phyloP scores from a whole-genome alignment of 2,113 vertebrate species.

The Proterorhinus semilunaris region DNA sequence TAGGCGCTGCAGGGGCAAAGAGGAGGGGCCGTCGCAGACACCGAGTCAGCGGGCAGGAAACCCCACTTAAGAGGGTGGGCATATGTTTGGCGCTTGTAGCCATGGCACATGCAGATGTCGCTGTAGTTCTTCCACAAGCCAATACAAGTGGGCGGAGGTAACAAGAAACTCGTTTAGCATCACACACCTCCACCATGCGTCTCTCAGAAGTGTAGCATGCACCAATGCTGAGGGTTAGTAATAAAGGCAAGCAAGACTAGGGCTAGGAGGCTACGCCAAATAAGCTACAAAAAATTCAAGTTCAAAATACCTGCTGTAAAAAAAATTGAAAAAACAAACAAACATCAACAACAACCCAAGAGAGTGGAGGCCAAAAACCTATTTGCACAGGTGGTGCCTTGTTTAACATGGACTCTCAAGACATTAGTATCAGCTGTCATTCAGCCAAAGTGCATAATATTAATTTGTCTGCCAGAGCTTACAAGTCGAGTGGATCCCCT shows the following conservation, averaged over 20 bases:
- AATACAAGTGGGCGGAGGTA: slow-evolving; percentile 81
- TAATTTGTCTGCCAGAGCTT: too few species aligned
- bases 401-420: too few species aligned
- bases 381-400: too few species aligned
- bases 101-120: slow-evolving; percentile 98
- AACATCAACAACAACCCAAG: too few species aligned
- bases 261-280: slow-evolving; percentile 23
- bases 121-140: slow-evolving; percentile 98
- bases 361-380: too few species aligned
- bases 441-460: too few species aligned
- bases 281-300: not conserved
- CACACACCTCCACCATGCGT: slow-evolving; percentile 66
- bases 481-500: too few species aligned
- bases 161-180: slow-evolving; percentile 80
- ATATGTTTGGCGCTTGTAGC: slow-evolving; percentile 80
- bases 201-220: slow-evolving; percentile 50
- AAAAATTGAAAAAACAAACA: too few species aligned
- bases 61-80: slow-evolving; percentile 67
- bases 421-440: too few species aligned
- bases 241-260: slow-evolving; percentile 46
- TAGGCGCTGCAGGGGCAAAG: slow-evolving; percentile 66
- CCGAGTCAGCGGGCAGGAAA: slow-evolving; percentile 61
- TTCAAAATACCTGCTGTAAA: too few species aligned
- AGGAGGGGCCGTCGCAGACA: slow-evolving; percentile 52
- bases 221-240: slow-evolving; percentile 31